A percentile compares a stretch with the other conserved stretches of the same genome.
Conservation (phyloP, 2,797 vertebrate species). For the Hylomyscus alleni region DNA sequence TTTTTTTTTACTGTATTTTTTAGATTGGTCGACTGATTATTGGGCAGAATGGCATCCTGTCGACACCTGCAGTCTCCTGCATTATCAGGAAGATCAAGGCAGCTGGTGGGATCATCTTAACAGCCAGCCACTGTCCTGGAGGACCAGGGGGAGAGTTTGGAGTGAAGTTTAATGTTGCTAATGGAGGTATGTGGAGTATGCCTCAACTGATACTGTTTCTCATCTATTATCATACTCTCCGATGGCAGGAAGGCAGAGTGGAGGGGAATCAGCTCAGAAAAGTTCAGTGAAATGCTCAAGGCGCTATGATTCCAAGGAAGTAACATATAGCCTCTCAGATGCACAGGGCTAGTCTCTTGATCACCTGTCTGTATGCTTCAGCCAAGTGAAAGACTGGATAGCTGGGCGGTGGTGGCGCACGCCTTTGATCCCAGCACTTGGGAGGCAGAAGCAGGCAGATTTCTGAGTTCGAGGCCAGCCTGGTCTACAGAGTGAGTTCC, state of each 20-base stretch:
- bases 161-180: conserved; percentile 98
- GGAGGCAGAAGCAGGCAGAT: too few species aligned
- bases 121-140: conserved; percentile 98
- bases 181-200: conserved; percentile 93
- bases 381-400: background rate
- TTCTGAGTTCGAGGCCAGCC: too few species aligned
- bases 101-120: conserved; percentile 98
- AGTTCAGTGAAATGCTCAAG: background rate
- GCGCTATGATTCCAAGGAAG: background rate
- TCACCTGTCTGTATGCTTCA: background rate
- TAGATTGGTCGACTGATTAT: conserved; percentile 98
- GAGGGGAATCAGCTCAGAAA: background rate
- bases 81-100: conserved; percentile 99
- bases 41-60: conserved; percentile 98
- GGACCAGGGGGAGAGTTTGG: conserved; percentile 98
- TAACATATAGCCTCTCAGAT: background rate
- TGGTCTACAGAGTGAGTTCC: too few species aligned
- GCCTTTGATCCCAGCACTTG: too few species aligned
- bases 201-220: conserved; percentile 21
- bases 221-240: background rate
- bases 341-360: background rate
- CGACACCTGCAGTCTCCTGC: conserved; percentile 98
- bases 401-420: too few species aligned
- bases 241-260: background rate
- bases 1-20: conserved; percentile 58